A percentile compares a stretch with the other conserved stretches of the same genome.
Evolutionary conservation across 2,888 invertebrate genomes (phyloP).

Genomic region (Masnerella sp.): DNA sequence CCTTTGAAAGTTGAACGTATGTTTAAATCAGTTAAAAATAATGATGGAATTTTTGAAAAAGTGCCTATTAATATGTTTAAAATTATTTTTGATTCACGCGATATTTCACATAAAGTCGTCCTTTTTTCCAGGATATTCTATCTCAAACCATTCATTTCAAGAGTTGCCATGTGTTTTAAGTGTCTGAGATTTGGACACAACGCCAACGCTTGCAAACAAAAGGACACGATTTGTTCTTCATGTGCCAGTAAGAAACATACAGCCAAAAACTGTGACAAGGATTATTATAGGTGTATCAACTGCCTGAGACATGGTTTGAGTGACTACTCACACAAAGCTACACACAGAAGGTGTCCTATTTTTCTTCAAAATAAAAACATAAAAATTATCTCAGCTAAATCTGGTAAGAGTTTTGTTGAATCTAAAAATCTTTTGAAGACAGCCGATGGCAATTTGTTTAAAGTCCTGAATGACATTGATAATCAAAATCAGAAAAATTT

Average conservation of each 20-base stretch:
- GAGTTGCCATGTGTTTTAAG: background rate
- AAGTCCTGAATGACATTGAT: conserved; percentile 5
- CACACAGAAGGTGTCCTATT: background rate
- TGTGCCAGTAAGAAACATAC: background rate
- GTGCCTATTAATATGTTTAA: background rate
- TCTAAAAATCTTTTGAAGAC: background rate
- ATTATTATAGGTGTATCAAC: conserved; percentile 9
- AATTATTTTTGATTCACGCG: background rate
- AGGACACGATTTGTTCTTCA: background rate
- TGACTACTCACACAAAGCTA: background rate
- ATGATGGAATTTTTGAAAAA: background rate
- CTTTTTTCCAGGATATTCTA: conserved; percentile 7
- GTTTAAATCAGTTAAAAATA: background rate
- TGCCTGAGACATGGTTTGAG: background rate
- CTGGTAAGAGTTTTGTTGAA: background rate
- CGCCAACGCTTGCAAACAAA: conserved; percentile 7
- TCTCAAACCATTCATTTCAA: conserved; percentile 4
- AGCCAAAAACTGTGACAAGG: conserved; percentile 11
- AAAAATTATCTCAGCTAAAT: conserved; percentile 15
- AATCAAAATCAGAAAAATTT: background rate
- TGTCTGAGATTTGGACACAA: conserved; percentile 14
- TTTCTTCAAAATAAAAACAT: conserved; percentile 12
- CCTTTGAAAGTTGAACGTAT: conserved; percentile 1
- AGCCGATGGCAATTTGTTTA: background rate
- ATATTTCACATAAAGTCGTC: conserved; percentile 2